phyloP scores from a whole-genome alignment of 2,113 vertebrate genomes.

The Ameiurus melas region DNA sequence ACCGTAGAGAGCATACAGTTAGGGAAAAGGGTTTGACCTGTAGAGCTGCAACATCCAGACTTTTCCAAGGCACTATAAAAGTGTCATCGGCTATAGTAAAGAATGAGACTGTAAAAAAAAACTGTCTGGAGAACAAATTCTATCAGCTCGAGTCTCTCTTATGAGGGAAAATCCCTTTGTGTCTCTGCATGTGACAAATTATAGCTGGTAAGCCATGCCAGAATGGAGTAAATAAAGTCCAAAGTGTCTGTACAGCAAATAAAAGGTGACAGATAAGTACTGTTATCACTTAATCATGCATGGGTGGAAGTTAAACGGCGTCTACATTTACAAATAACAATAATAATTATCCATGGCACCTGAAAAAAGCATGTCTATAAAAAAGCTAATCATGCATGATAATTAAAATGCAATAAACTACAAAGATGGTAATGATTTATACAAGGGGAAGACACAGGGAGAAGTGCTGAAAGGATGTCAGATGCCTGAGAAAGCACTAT shows the following conservation, averaged over 20 bases:
- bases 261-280: constrained; percentile 21
- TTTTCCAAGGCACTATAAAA: constrained; percentile 48
- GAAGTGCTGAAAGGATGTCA: neutral
- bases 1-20: constrained; percentile 11
- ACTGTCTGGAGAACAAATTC: neutral
- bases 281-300: constrained; percentile 29
- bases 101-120: constrained; percentile 38
- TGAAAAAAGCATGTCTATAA: constrained; percentile 9
- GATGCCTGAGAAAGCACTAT: neutral
- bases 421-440: constrained; percentile 14
- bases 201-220: constrained; percentile 34
- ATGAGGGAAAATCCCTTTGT: constrained; percentile 46
- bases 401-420: neutral
- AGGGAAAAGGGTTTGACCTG: constrained; percentile 7
- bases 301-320: constrained; percentile 12
- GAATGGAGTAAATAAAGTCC: constrained; percentile 32
- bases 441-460: neutral
- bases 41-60: constrained; percentile 30
- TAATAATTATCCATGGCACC: neutral
- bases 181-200: constrained; percentile 47
- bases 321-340: neutral
- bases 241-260: constrained; percentile 38
- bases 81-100: constrained; percentile 52
- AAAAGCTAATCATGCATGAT: neutral
- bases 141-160: constrained; percentile 26